Base-by-base conservation (phyloP, 92 coral and sea anemone genomes). In the Siderastrea radians region DNA sequence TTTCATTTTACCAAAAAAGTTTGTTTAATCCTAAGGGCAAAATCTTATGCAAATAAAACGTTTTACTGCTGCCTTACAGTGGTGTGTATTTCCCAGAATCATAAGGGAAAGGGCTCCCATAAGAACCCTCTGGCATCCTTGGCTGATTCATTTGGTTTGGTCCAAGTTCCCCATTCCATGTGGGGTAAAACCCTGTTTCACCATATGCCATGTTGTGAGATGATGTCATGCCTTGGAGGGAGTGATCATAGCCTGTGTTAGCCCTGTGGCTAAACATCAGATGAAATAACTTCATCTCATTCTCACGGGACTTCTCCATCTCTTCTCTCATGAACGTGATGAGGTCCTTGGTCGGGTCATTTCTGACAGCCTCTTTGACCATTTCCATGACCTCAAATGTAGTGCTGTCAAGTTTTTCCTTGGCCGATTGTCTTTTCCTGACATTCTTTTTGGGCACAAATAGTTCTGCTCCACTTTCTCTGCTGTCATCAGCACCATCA, bases 321-420 rank as follows among this genome's bases (percentile, higher is more conserved):
- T 84, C 82, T 7, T 84, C 88, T 48, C 68, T 75, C 63, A 84
- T 50, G 49, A 84, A 61, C 50, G 47, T 61, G 66, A 84, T 84
- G 2, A 75, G 12, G 8, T 75, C 88, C 48, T 84, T 84, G 60
- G 74, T 75, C 6, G 88, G 82, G 49, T 75, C 74, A 75, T 84
- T 63, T 61, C 46, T 49, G n/a, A 63, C 68, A 48, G 58, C 88
- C 9, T 54, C 50, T 75, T 48, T 63, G 17, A 75, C 49, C 6
- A 84, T 47, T 11, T 75, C 2, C 49, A 85, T 14, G 8, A 72
- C 89, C 43, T 85, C 89, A 14, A 44, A 13, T 51, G 47, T 10
- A 5, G 67, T 12, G 65, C 16, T 69, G 89, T 75, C 89, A 74
- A 58, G 43, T 70, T 48, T 70, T 11, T 46, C 19, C 9, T 70